Percentiles rank a stretch among this genome's conserved stretches.
phyloP scores from a whole-genome alignment of 2,888 invertebrate species.

The Oscheius onirici region DNA sequence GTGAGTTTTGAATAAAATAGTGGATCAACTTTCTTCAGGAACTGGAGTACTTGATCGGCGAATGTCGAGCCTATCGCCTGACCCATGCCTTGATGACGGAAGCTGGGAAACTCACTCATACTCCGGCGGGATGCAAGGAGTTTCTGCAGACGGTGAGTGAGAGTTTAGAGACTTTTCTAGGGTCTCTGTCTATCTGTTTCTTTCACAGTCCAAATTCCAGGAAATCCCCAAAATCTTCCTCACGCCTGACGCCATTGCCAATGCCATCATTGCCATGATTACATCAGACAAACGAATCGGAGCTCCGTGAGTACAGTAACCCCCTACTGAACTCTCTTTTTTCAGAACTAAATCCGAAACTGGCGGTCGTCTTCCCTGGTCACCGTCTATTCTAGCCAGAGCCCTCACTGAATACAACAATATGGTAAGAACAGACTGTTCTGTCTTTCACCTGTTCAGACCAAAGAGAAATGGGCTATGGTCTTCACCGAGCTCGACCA shows the following conservation, averaged over 20 bases:
- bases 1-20: not conserved
- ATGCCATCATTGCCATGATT: not conserved
- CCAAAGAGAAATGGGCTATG: not conserved
- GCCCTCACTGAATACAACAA: not conserved
- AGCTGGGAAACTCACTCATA: not conserved
- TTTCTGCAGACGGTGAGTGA: not conserved
- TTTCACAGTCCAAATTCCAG: not conserved
- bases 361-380: not conserved
- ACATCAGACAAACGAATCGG: not conserved
- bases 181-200: not conserved
- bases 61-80: not conserved
- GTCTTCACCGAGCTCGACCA: slow-evolving; percentile 5
- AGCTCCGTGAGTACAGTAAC: not conserved
- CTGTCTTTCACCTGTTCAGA: not conserved
- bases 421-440: not conserved
- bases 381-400: not conserved
- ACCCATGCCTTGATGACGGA: not conserved
- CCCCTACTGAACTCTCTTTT: no score
- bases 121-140: not conserved
- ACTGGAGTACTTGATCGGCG: not conserved
- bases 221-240: not conserved
- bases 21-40: not conserved
- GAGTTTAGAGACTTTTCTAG: no score
- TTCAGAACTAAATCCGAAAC: not conserved
- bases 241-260: not conserved